These are phyloP conservation scores for Dicrurus megarhynchus DNA, from an alignment of 2,113 vertebrate genomes.

Conservation along the genomic window DNA sequence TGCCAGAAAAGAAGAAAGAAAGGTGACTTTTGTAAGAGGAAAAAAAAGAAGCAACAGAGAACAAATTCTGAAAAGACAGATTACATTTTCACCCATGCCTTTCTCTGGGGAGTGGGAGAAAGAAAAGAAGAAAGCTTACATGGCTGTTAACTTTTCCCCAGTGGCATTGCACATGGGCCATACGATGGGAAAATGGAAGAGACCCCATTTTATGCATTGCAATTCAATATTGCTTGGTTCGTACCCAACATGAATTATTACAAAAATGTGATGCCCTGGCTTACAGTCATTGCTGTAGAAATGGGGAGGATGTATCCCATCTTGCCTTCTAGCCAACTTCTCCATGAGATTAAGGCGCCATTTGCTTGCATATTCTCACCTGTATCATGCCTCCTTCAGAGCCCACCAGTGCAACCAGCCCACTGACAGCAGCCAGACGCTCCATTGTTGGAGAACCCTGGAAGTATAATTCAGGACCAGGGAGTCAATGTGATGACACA, in stretches of 20 bases:
- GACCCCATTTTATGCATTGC: neutral
- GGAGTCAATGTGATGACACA: neutral
- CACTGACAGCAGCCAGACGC: constrained; percentile 88
- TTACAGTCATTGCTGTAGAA: neutral
- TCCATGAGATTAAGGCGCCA: neutral
- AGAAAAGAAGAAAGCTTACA: neutral
- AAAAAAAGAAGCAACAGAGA: neutral
- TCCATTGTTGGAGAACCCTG: constrained; percentile 95
- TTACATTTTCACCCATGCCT: neutral
- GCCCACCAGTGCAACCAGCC: constrained; percentile 88
- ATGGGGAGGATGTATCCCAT: neutral
- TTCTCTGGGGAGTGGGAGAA: neutral
- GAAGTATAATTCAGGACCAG: neutral
- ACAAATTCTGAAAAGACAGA: neutral
- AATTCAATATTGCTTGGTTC: neutral
- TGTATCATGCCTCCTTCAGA: constrained; percentile 86
- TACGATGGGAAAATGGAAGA: neutral
- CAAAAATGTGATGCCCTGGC: neutral
- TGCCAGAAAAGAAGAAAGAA: constrained; percentile 40
- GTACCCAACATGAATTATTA: neutral
- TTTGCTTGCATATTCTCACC: constrained; percentile 68
- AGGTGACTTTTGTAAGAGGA: neutral
- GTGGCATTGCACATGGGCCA: neutral
- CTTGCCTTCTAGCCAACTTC: neutral
- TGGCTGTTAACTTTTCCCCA: neutral